A percentile compares a stretch with the other conserved stretches of the same genome.
These are phyloP conservation scores for Drosophila neonasuta DNA, from an alignment of 2,888 invertebrate species.

Conservation along the genomic window DNA sequence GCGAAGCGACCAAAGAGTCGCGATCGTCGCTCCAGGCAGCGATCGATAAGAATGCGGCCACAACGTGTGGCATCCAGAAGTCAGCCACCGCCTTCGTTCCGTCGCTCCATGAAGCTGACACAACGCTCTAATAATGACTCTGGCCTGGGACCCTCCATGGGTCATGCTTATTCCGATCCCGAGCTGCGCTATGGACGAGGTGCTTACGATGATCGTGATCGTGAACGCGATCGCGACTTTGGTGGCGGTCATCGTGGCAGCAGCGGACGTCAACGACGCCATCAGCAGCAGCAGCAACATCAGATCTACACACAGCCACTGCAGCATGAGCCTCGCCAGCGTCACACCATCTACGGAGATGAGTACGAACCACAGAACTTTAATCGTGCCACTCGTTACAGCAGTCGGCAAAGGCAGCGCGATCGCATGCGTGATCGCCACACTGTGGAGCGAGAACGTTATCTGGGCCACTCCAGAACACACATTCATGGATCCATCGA, in stretches of 20 bases:
- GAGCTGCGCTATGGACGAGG: conserved; percentile 83
- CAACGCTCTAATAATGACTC: conserved; percentile 85
- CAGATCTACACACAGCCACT: conserved; percentile 51
- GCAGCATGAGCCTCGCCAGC: conserved; percentile 62
- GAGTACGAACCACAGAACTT: conserved; percentile 74
- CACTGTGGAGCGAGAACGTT: conserved; percentile 83
- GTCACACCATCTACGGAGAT: conserved; percentile 68
- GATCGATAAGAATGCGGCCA: conserved; percentile 64
- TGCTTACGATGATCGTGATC: conserved; percentile 67
- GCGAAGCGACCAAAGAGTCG: conserved; percentile 83
- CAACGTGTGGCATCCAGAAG: conserved; percentile 81
- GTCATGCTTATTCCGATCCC: conserved; percentile 88
- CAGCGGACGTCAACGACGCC: conserved; percentile 51
- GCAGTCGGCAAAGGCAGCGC: conserved; percentile 76
- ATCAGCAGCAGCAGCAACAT: conserved; percentile 30
- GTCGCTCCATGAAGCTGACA: conserved; percentile 85
- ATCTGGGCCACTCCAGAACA: conserved; percentile 77
- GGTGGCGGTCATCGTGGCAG: conserved; percentile 56
- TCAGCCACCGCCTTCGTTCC: conserved; percentile 82
- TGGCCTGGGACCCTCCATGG: conserved; percentile 84
- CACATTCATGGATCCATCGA: conserved; percentile 75
- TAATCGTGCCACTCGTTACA: conserved; percentile 76
- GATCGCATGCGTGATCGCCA: conserved; percentile 82
- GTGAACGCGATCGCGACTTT: conserved; percentile 62
- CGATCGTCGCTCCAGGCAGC: conserved; percentile 60